Percentiles rank a stretch among this genome's conserved stretches.
phyloP scores from a whole-genome alignment of 2,113 vertebrate genomes.

The Paraplagusia blochii region DNA sequence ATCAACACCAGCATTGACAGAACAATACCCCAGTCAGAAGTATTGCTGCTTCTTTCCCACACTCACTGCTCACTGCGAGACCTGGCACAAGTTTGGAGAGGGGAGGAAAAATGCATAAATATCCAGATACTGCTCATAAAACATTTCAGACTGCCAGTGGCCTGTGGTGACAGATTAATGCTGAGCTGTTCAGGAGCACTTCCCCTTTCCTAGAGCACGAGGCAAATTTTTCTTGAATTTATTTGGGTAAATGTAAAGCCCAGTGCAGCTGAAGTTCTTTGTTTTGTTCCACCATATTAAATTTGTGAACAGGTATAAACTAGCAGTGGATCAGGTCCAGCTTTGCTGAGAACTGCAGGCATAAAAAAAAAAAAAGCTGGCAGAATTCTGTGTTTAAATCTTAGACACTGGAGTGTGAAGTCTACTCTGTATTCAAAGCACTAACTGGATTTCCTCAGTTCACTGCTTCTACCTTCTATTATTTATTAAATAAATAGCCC shows the following conservation, averaged over 20 bases:
- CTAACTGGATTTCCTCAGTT: slow-evolving; percentile 15
- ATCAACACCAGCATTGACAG: slow-evolving; percentile 36
- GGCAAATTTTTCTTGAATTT: slow-evolving; percentile 37
- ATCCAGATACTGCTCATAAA: slow-evolving; percentile 51
- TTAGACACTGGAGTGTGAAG: slow-evolving; percentile 14
- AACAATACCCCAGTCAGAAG: slow-evolving; percentile 59
- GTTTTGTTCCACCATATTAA: slow-evolving; percentile 43
- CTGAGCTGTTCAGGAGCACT: slow-evolving; percentile 25
- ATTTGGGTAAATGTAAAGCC: slow-evolving; percentile 16
- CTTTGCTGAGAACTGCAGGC: slow-evolving; percentile 5
- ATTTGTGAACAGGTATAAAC: slow-evolving; percentile 49
- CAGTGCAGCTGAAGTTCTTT: slow-evolving; percentile 25
- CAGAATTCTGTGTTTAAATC: slow-evolving; percentile 16
- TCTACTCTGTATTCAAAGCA: slow-evolving; percentile 43
- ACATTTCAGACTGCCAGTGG: slow-evolving; percentile 25
- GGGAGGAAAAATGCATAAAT: slow-evolving; percentile 29
- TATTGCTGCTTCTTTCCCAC: slow-evolving; percentile 58
- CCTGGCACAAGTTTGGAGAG: slow-evolving; percentile 18
- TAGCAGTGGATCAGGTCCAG: slow-evolving; percentile 25
- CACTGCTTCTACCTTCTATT: slow-evolving; percentile 32
- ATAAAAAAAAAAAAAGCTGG: background rate
- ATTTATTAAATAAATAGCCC: slow-evolving; percentile 56
- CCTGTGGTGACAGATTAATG: slow-evolving; percentile 44
- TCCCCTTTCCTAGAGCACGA: slow-evolving; percentile 13
- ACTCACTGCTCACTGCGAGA: slow-evolving; percentile 30